Conservation (phyloP, 1,140 invertebrate genomes). For the Eciton burchellii region DNA sequence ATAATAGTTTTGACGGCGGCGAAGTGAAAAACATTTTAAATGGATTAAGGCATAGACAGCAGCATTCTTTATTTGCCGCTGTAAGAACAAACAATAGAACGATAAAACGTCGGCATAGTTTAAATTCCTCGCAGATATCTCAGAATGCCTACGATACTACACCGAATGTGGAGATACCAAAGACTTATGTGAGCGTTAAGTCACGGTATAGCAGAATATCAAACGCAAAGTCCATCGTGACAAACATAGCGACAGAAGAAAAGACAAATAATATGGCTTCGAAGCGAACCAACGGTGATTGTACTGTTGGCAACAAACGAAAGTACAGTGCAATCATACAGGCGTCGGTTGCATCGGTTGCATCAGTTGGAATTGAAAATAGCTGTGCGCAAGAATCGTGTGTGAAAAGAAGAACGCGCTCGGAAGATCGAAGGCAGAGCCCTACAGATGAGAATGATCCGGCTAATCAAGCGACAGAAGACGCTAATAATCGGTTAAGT, state of each 20-base stretch:
- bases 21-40: constrained; percentile 51
- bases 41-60: constrained; percentile 47
- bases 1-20: constrained; percentile 2
- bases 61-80: constrained; percentile 56
- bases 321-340: constrained; percentile 76
- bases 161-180: constrained; percentile 44
- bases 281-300: constrained; percentile 10
- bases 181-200: constrained; percentile 64
- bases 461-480: constrained; percentile 74
- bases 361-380: constrained; percentile 51
- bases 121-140: constrained; percentile 31
- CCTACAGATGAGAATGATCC: constrained; percentile 82
- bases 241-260: constrained; percentile 24
- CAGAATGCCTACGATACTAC: constrained; percentile 40
- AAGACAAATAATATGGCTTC: constrained; percentile 7
- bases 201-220: constrained; percentile 70
- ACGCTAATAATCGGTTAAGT: constrained; percentile 73
- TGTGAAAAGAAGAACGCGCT: constrained; percentile 80
- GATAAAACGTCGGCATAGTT: constrained; percentile 54
- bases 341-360: constrained; percentile 9
- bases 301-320: constrained; percentile 65
- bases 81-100: constrained; percentile 30
- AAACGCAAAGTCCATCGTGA: constrained; percentile 38
- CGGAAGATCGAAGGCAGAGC: constrained; percentile 76
- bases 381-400: constrained; percentile 68